Conservation (phyloP, 2,113 vertebrate genomes). For the Nyctibius bracteatus region DNA sequence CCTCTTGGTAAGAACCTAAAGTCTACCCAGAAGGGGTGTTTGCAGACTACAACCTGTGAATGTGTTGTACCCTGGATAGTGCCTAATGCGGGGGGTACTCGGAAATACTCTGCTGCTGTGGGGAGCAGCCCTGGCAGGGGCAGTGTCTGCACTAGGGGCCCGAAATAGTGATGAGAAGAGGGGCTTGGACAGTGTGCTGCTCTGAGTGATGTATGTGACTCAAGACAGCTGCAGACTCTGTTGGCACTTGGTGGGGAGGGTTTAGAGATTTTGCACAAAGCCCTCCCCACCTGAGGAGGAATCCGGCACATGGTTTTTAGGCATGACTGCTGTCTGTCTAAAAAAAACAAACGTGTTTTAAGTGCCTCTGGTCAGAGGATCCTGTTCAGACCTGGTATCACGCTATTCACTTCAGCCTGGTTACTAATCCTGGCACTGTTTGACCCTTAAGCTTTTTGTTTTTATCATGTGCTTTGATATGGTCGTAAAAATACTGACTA, state of each 20-base stretch:
- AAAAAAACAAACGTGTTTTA: neutral
- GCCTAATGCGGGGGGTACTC: neutral
- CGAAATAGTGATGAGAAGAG: accelerated
- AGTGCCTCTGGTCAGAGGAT: neutral
- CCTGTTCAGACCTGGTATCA: neutral
- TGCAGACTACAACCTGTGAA: neutral
- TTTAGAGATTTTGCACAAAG: neutral
- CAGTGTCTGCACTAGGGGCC: neutral
- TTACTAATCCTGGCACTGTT: neutral
- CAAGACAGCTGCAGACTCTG: neutral
- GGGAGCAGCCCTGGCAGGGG: neutral
- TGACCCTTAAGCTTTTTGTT: conserved; percentile 49
- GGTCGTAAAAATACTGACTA: conserved; percentile 42
- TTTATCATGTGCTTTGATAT: conserved; percentile 49
- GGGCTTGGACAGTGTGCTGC: neutral
- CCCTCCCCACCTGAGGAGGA: neutral
- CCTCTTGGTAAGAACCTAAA: neutral
- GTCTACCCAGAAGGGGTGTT: neutral
- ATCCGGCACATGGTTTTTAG: neutral
- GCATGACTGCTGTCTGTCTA: neutral
- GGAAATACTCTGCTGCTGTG: neutral
- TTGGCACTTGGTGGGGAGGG: neutral
- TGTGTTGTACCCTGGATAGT: neutral
- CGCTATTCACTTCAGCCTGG: neutral
- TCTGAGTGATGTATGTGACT: neutral